These are phyloP conservation scores for Thalassaphorura encarpata DNA, from an alignment of 1,140 invertebrate genomes.

Conservation along the genomic window DNA sequence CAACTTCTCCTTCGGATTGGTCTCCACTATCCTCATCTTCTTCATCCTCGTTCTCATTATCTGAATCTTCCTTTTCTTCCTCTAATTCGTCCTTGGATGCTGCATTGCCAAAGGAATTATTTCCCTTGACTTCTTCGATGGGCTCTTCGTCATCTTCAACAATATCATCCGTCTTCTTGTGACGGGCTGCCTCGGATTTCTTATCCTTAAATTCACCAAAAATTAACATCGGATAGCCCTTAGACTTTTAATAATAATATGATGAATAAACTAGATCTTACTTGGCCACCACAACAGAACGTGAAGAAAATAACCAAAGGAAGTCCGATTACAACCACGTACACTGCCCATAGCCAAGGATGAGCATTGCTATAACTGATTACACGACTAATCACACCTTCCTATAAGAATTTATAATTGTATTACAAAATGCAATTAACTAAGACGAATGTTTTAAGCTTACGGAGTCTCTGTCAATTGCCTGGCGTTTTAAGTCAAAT, in stretches of 20 bases:
- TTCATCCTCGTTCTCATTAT: slow-evolving; percentile 19
- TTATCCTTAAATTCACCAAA: too few relatives aligned
- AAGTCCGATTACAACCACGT: slow-evolving; percentile 67
- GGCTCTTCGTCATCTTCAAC: slow-evolving; percentile 41
- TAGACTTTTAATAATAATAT: too few relatives aligned
- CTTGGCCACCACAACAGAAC: slow-evolving; percentile 66
- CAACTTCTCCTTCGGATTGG: slow-evolving; percentile 10
- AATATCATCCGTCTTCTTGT: slow-evolving; percentile 52
- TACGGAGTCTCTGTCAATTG: slow-evolving; percentile 67
- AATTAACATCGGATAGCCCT: too few relatives aligned
- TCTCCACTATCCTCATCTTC: slow-evolving; percentile 1
- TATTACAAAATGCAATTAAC: background rate
- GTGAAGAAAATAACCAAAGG: slow-evolving; percentile 61
- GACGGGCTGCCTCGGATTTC: slow-evolving; percentile 36
- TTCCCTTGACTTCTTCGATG: background rate
- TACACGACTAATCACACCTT: slow-evolving; percentile 65
- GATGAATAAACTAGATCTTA: slow-evolving; percentile 27
- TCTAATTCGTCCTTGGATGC: slow-evolving; percentile 24
- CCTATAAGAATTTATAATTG: slow-evolving; percentile 47
- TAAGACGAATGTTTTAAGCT: slow-evolving; percentile 39
- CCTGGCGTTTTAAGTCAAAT: slow-evolving; percentile 71
- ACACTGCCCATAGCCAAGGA: slow-evolving; percentile 57
- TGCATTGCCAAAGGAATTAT: background rate
- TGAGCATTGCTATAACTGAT: slow-evolving; percentile 72
- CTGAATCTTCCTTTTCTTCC: slow-evolving; percentile 38